These are phyloP conservation scores for Copidosoma aretas DNA, from an alignment of 2,888 invertebrate species.

Conservation along the genomic window DNA sequence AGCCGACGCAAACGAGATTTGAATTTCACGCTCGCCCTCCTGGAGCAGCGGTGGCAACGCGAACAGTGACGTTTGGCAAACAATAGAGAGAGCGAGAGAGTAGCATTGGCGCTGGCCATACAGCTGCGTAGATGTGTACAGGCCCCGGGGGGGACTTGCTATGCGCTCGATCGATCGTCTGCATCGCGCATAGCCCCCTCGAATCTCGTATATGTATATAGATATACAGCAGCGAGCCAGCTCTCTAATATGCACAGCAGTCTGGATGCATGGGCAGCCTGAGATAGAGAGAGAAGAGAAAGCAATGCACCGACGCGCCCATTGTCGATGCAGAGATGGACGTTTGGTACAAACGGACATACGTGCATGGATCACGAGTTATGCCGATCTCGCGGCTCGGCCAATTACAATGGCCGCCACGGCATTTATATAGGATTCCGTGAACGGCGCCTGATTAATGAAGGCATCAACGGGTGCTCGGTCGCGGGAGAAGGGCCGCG, in stretches of 20 bases:
- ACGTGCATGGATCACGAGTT: too few species aligned
- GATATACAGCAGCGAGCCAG: background rate
- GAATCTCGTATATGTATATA: background rate
- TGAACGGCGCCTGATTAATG: constrained; percentile 26
- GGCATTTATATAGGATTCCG: background rate
- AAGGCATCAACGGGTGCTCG: constrained; percentile 26
- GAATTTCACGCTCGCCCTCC: background rate
- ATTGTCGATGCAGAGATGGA: too few species aligned
- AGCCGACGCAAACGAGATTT: background rate
- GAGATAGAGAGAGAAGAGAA: too few species aligned
- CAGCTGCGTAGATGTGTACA: background rate
- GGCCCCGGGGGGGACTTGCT: background rate
- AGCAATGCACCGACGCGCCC: too few species aligned
- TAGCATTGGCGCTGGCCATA: background rate
- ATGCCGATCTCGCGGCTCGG: too few species aligned
- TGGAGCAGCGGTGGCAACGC: background rate
- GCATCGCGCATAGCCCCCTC: background rate
- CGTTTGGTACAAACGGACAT: too few species aligned
- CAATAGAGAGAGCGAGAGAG: background rate
- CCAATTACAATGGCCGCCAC: too few species aligned
- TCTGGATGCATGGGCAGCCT: background rate
- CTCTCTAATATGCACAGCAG: background rate
- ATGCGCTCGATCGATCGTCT: background rate
- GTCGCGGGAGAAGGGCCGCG: background rate
- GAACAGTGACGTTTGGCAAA: background rate